Conservation (phyloP, 2,113 vertebrate genomes). For the Gymnobelideus leadbeateri region DNA sequence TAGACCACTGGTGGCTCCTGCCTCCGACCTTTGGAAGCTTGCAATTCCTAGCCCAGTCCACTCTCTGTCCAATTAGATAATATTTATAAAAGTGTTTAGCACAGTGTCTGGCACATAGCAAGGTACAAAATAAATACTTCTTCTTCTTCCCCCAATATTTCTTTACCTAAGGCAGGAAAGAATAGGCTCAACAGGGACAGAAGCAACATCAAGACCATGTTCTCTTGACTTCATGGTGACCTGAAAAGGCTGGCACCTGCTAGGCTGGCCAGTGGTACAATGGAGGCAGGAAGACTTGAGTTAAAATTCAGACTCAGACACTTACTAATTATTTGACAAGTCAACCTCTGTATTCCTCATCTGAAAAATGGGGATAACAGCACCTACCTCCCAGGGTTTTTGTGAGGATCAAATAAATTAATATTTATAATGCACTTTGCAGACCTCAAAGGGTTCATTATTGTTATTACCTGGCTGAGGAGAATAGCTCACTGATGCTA, state of each 20-base stretch:
- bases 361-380: background rate
- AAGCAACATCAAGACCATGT: background rate
- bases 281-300: background rate
- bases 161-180: background rate
- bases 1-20: too few relatives aligned
- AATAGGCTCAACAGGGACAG: background rate
- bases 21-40: background rate
- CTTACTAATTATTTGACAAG: background rate
- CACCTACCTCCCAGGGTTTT: background rate
- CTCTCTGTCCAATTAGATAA: too few relatives aligned
- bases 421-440: background rate
- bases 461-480: background rate
- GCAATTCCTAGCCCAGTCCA: too few relatives aligned
- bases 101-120: background rate
- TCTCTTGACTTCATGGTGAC: background rate
- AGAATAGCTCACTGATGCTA: background rate
- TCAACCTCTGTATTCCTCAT: background rate
- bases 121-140: background rate
- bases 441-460: background rate
- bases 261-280: too few relatives aligned
- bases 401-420: background rate
- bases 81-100: background rate
- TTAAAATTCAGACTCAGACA: background rate
- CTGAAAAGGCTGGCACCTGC: background rate
- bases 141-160: background rate